phyloP scores from a whole-genome alignment of 2,797 vertebrate genomes.

The Mustela erminea region DNA sequence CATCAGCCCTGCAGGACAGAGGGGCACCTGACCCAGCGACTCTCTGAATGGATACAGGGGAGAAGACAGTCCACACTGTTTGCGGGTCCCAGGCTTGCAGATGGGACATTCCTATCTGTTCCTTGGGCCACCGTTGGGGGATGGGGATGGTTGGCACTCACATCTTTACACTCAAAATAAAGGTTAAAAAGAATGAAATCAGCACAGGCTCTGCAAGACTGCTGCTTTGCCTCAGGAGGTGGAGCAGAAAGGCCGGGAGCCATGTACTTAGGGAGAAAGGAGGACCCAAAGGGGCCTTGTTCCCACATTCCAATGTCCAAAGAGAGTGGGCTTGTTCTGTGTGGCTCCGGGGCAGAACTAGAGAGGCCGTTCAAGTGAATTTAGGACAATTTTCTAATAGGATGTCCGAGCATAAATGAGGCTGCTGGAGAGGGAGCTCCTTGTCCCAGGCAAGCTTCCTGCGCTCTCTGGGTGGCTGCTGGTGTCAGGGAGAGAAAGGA shows the following conservation, averaged over 20 bases:
- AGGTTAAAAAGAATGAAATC: not conserved
- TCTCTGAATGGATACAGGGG: not conserved
- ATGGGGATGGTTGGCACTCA: not conserved
- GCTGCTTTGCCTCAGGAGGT: not conserved
- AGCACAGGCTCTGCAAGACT: not conserved
- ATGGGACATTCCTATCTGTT: not conserved
- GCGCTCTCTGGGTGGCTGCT: not conserved
- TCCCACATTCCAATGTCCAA: not conserved
- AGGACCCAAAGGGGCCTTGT: not conserved
- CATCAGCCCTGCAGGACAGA: not conserved
- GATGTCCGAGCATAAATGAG: not conserved
- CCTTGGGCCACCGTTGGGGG: not conserved
- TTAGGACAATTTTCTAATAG: not conserved
- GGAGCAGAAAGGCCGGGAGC: not conserved
- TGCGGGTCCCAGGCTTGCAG: not conserved
- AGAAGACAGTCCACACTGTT: slow-evolving; percentile 3
- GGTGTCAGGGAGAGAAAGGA: not conserved
- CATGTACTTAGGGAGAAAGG: not conserved
- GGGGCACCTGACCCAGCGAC: not conserved
- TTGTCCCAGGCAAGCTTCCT: too few species aligned
- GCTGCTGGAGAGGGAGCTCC: not conserved
- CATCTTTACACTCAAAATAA: slow-evolving; percentile 66
- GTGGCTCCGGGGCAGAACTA: not conserved
- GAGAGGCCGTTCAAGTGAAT: not conserved
- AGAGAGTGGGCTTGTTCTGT: not conserved